These are phyloP conservation scores for Tillus elongatus DNA, from an alignment of 2,888 invertebrate genomes.

Conservation along the genomic window DNA sequence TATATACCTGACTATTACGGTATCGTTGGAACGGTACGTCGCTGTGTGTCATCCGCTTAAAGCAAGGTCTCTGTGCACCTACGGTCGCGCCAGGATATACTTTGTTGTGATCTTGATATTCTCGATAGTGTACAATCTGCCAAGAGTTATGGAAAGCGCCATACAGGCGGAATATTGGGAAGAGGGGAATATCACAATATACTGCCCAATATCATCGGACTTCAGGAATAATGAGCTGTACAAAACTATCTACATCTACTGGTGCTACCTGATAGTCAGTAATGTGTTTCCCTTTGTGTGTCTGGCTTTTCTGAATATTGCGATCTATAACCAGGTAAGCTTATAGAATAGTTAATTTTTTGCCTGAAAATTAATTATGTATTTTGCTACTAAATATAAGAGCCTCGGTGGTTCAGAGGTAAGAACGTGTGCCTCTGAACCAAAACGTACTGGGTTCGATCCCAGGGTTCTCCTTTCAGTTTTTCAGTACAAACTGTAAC, in stretches of 20 bases:
- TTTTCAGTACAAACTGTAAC: no score
- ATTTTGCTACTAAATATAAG: no score
- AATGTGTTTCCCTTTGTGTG: conserved; percentile 86
- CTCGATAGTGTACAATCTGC: conserved; percentile 77
- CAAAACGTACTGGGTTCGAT: no score
- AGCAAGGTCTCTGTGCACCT: conserved; percentile 85
- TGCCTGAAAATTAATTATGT: no score
- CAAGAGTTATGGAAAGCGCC: conserved; percentile 64
- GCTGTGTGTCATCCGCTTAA: conserved; percentile 85
- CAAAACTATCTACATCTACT: conserved; percentile 81
- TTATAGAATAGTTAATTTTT: not conserved
- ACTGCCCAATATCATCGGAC: conserved; percentile 60
- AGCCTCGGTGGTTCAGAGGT: no score
- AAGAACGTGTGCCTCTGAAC: no score
- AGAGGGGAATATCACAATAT: conserved; percentile 52
- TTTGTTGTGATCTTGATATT: conserved; percentile 73
- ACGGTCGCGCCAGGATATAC: conserved; percentile 75
- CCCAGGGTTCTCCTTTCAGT: no score
- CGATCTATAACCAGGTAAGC: conserved; percentile 78
- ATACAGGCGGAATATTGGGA: conserved; percentile 35
- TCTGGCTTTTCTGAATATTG: conserved; percentile 79
- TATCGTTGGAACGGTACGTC: conserved; percentile 89
- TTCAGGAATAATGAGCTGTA: conserved; percentile 65
- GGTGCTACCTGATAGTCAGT: conserved; percentile 90
- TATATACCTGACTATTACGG: conserved; percentile 82